phyloP scores from a whole-genome alignment of 2,797 vertebrate genomes.

The Eremophila alpestris region DNA sequence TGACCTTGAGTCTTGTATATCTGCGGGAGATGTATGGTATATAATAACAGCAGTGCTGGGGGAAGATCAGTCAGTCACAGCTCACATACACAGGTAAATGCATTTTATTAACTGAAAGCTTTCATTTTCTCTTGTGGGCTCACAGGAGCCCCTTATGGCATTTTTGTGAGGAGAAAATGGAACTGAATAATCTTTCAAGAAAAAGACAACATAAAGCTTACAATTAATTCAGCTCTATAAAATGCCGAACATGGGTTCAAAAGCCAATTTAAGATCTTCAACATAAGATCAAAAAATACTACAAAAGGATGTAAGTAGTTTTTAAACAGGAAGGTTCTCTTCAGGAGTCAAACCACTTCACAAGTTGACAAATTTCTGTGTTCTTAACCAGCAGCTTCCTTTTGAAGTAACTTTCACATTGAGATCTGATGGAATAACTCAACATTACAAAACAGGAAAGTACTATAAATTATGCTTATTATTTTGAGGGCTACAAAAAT shows the following conservation, averaged over 20 bases:
- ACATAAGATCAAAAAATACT: constrained; percentile 23
- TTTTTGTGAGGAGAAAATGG: not conserved
- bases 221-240: constrained; percentile 5
- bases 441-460: not conserved
- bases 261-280: constrained; percentile 29
- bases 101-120: constrained; percentile 17
- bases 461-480: not conserved
- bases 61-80: not conserved
- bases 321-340: not conserved
- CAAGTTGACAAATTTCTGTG: not conserved
- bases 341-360: not conserved
- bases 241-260: not conserved
- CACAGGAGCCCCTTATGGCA: not conserved
- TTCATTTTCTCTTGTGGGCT: not conserved
- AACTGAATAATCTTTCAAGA: not conserved
- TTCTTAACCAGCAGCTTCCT: not conserved
- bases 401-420: constrained; percentile 23
- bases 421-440: constrained; percentile 11
- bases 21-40: not conserved
- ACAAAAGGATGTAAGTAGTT: constrained; percentile 22
- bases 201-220: not conserved
- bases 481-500: not conserved
- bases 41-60: not conserved
- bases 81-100: not conserved
- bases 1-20: not conserved